A percentile compares a stretch with the other conserved stretches of the same genome.
phyloP scores from a whole-genome alignment of 2,888 invertebrate genomes.

The Agrilus mali region DNA sequence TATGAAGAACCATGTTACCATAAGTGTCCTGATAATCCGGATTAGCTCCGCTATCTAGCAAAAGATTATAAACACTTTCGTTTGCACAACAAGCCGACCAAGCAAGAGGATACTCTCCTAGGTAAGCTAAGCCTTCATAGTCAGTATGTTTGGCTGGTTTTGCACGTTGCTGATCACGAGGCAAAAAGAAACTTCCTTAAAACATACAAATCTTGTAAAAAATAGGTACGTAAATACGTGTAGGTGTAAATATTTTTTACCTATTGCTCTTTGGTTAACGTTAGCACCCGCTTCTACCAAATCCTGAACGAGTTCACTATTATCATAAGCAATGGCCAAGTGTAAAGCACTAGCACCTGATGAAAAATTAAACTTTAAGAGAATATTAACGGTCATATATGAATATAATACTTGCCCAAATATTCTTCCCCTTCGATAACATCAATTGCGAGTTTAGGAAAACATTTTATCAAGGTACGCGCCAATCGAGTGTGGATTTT shows the following conservation, averaged over 20 bases:
- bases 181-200: constrained; percentile 80
- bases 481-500: constrained; percentile 71
- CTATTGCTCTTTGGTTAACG: constrained; percentile 86
- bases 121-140: constrained; percentile 92
- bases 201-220: constrained; percentile 2
- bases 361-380: constrained; percentile 5
- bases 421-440: constrained; percentile 97
- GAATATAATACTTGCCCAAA: constrained; percentile 47
- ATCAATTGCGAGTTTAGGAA: constrained; percentile 81
- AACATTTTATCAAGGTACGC: constrained; percentile 78
- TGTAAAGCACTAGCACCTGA: constrained; percentile 86
- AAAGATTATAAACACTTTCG: constrained; percentile 91
- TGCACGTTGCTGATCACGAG: constrained; percentile 80
- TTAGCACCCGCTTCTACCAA: constrained; percentile 86
- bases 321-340: constrained; percentile 91
- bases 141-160: constrained; percentile 73
- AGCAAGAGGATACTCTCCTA: constrained; percentile 93
- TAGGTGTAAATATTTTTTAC: constrained; percentile 31
- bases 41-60: constrained; percentile 84
- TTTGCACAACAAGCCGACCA: constrained; percentile 98
- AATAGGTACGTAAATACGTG: not conserved
- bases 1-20: constrained; percentile 98
- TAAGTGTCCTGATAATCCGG: constrained; percentile 94
- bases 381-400: too few species aligned
- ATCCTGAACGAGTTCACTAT: constrained; percentile 88